These are phyloP conservation scores for Lycocorax pyrrhopterus DNA, from an alignment of 2,113 vertebrate species.

Conservation along the genomic window DNA sequence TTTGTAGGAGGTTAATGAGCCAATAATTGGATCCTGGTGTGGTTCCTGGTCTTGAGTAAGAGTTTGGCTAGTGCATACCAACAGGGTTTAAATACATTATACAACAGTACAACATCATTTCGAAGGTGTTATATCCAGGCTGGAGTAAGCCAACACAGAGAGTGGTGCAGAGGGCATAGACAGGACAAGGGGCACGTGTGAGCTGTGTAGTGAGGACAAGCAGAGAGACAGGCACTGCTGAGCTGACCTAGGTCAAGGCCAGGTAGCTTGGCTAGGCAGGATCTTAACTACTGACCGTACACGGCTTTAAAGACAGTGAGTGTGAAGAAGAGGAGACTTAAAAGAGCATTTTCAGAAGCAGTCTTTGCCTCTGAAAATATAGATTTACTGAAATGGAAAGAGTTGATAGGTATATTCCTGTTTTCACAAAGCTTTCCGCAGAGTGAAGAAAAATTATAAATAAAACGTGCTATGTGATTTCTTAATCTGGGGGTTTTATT, in stretches of 20 bases:
- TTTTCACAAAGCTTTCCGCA: neutral
- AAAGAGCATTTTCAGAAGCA: neutral
- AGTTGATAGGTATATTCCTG: neutral
- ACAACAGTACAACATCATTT: neutral
- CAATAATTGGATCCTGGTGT: no score
- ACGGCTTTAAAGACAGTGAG: neutral
- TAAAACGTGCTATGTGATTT: neutral
- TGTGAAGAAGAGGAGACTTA: neutral
- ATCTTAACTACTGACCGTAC: neutral
- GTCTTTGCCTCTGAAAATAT: neutral
- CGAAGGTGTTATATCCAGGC: neutral
- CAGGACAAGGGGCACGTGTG: rapidly evolving
- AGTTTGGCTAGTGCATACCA: no score
- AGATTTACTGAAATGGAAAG: neutral
- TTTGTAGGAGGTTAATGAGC: no score
- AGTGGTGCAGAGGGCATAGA: neutral
- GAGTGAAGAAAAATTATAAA: neutral
- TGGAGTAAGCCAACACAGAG: neutral
- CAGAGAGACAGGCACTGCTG: neutral
- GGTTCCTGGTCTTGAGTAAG: no score
- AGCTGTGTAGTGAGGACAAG: neutral
- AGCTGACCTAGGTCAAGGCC: neutral
- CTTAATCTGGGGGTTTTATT: neutral
- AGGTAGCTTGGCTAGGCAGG: neutral
- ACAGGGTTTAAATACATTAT: no score